These are phyloP conservation scores for Apamea epomidion DNA, from an alignment of 2,888 invertebrate genomes.

Conservation along the genomic window DNA sequence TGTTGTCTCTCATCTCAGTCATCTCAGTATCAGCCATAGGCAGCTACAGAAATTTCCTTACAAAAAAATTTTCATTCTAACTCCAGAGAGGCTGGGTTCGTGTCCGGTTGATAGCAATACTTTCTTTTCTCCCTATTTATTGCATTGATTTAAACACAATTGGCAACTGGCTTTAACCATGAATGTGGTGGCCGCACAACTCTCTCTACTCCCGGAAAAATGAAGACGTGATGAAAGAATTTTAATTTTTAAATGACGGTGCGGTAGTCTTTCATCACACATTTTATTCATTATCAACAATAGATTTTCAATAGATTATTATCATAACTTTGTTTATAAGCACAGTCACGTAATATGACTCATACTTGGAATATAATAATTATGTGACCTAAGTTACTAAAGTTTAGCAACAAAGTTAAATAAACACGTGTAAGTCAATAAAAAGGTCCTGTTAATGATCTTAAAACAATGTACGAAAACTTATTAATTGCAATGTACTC, in stretches of 20 bases:
- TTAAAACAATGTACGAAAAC: constrained; percentile 7
- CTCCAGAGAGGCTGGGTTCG: not conserved
- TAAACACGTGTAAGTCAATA: constrained; percentile 20
- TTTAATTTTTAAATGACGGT: not conserved
- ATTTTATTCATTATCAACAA: not conserved
- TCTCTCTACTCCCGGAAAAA: not conserved
- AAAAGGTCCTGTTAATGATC: not conserved
- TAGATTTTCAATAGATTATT: not conserved
- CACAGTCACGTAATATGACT: constrained; percentile 23
- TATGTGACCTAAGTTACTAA: not conserved
- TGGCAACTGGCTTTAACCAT: not conserved
- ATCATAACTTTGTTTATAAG: constrained; percentile 21
- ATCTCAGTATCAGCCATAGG: too few relatives aligned
- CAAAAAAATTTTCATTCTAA: not conserved
- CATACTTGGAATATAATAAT: not conserved
- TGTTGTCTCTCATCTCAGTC: too few relatives aligned
- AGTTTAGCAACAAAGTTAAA: constrained; percentile 29
- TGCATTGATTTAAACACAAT: not conserved
- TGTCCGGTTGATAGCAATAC: not conserved
- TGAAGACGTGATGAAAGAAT: not conserved
- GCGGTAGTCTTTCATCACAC: not conserved
- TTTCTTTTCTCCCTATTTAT: not conserved
- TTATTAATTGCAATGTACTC: not conserved
- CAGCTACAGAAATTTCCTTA: not conserved
- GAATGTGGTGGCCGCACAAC: not conserved